phyloP scores from a whole-genome alignment of 2,888 invertebrate species.

The Protonemura montana region DNA sequence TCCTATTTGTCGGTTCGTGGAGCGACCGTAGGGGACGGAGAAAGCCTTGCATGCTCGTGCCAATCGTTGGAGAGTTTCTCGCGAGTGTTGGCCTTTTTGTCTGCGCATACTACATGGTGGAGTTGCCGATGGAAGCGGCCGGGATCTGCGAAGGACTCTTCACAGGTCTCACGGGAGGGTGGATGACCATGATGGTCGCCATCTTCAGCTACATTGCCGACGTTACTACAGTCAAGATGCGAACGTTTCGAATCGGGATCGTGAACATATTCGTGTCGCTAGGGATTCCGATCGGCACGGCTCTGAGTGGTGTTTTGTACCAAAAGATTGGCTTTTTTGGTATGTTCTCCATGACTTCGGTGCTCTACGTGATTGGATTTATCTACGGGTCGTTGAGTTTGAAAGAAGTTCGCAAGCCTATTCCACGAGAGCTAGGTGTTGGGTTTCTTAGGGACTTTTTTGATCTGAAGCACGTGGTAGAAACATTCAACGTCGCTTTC shows the following conservation, averaged over 20 bases:
- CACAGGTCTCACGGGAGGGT: slow-evolving; percentile 82
- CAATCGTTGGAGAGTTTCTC: slow-evolving; percentile 81
- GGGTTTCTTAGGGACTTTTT: slow-evolving; percentile 75
- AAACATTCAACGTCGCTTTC: slow-evolving; percentile 82
- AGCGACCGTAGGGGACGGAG: slow-evolving; percentile 70
- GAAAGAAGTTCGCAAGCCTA: slow-evolving; percentile 62
- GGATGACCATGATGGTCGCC: slow-evolving; percentile 91
- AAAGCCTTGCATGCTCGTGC: slow-evolving; percentile 84
- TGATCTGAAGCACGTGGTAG: slow-evolving; percentile 76
- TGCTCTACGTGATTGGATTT: slow-evolving; percentile 76
- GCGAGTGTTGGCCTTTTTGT: slow-evolving; percentile 79
- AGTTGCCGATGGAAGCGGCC: slow-evolving; percentile 77
- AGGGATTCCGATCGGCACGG: slow-evolving; percentile 89
- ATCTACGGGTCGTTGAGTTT: slow-evolving; percentile 77
- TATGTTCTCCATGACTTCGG: slow-evolving; percentile 79
- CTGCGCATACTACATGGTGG: slow-evolving; percentile 81
- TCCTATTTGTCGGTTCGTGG: slow-evolving; percentile 83
- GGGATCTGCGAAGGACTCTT: slow-evolving; percentile 83
- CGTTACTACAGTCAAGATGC: slow-evolving; percentile 81
- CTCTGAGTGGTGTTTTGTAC: slow-evolving; percentile 82
- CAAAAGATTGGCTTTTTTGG: slow-evolving; percentile 82
- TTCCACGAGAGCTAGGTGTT: slow-evolving; percentile 57
- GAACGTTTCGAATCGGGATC: slow-evolving; percentile 85
- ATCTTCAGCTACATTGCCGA: slow-evolving; percentile 90
- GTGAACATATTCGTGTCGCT: slow-evolving; percentile 89